A percentile compares a stretch with the other conserved stretches of the same genome.
These are phyloP conservation scores for Lycodopsis pacificus DNA, from an alignment of 2,797 vertebrate genomes.

Conservation along the genomic window DNA sequence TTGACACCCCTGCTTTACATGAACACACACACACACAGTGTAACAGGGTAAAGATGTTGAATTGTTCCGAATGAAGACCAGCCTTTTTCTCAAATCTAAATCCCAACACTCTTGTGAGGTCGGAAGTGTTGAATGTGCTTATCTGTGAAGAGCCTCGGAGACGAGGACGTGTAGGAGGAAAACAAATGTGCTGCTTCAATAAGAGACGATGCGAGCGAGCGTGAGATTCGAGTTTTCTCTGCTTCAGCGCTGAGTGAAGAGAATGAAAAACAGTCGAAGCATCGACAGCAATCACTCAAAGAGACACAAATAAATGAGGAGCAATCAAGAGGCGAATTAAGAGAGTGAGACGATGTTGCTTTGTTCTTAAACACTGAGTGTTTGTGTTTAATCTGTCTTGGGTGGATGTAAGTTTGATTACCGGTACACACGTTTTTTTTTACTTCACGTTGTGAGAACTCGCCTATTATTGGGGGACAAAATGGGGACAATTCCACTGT, in stretches of 20 bases:
- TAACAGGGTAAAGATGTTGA: neutral
- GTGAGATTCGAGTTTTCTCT: neutral
- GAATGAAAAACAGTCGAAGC: neutral
- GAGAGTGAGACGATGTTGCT: neutral
- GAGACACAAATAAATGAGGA: constrained; percentile 29
- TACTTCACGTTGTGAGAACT: too few species aligned
- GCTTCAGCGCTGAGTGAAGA: neutral
- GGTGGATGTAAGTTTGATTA: too few species aligned
- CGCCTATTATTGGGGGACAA: too few species aligned
- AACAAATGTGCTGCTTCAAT: constrained; percentile 4
- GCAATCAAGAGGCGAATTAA: constrained; percentile 9
- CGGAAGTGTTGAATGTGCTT: neutral
- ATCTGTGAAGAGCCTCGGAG: neutral
- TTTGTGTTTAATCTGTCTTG: too few species aligned
- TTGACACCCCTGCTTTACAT: too few species aligned
- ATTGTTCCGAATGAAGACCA: neutral
- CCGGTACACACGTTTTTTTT: too few species aligned
- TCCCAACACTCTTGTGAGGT: neutral
- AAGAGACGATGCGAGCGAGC: neutral
- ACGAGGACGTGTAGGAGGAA: neutral
- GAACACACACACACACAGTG: neutral
- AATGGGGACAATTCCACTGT: too few species aligned
- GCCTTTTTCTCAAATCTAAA: neutral
- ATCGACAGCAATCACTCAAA: constrained; percentile 18
- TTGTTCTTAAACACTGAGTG: neutral